Conservation (phyloP, 2,888 invertebrate genomes). For the Ptilodon capucinus region DNA sequence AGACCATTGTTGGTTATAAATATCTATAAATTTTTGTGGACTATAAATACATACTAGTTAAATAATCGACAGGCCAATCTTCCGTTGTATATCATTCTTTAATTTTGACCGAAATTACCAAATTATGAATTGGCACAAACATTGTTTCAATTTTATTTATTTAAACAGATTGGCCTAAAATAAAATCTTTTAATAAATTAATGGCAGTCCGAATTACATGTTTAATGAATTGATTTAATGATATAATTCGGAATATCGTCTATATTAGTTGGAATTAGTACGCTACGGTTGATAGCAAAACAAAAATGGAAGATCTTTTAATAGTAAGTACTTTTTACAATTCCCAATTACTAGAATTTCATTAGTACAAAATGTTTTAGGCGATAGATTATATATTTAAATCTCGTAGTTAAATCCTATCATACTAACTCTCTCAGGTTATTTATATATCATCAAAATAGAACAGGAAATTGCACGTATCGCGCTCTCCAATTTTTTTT, state of each 20-base stretch:
- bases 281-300: no score
- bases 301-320: no score
- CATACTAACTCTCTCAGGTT: background rate
- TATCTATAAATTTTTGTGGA: no score
- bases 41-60: slow-evolving; percentile 4
- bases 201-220: slow-evolving; percentile 36
- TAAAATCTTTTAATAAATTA: slow-evolving; percentile 32
- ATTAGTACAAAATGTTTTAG: background rate
- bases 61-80: background rate
- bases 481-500: no score
- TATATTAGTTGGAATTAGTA: background rate
- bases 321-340: no score
- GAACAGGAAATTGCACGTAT: background rate
- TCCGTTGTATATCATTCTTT: background rate
- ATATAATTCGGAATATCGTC: background rate
- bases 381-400: background rate
- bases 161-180: slow-evolving; percentile 28
- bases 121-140: slow-evolving; percentile 10
- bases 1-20: no score
- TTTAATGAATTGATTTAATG: slow-evolving; percentile 13
- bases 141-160: slow-evolving; percentile 22
- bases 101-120: slow-evolving; percentile 32
- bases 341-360: background rate
- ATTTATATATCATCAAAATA: background rate
- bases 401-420: background rate